Evolutionary conservation across 2,113 vertebrate genomes (phyloP).

Genomic region (Chloebia gouldiae): DNA sequence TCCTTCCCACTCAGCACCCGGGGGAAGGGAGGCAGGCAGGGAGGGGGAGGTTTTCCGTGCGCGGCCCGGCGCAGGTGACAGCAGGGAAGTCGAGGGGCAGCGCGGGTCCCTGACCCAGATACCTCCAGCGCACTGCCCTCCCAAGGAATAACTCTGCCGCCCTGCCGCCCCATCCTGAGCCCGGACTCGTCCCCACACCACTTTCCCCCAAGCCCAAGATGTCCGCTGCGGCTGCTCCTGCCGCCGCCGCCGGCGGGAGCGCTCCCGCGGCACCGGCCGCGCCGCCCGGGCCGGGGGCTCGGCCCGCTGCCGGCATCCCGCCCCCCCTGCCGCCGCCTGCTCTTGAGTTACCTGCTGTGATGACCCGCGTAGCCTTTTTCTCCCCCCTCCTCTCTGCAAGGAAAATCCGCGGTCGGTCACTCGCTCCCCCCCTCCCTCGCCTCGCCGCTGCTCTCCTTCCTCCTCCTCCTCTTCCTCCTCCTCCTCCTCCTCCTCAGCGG

Average conservation of each 20-base stretch:
- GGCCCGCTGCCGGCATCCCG: neutral
- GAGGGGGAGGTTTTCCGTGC: neutral
- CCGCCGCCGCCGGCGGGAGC: neutral
- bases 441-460: neutral
- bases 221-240: neutral
- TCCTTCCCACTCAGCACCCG: neutral
- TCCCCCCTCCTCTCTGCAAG: neutral
- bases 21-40: neutral
- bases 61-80: neutral
- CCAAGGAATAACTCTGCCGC: neutral
- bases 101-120: conserved; percentile 36
- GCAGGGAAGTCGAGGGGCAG: neutral
- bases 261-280: neutral
- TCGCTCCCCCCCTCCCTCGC: neutral
- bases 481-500: conserved; percentile 29
- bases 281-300: neutral
- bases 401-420: conserved; percentile 40
- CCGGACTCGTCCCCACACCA: neutral
- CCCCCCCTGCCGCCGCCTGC: neutral
- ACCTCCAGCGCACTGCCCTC: neutral
- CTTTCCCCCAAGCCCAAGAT: neutral
- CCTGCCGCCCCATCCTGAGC: neutral
- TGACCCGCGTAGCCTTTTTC: neutral
- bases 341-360: conserved; percentile 56
- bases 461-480: neutral